Evolutionary conservation across 2,888 invertebrate genomes (phyloP), one percentile per base, ranked within the genome.

Genomic region (Acleris sparsana): DNA sequence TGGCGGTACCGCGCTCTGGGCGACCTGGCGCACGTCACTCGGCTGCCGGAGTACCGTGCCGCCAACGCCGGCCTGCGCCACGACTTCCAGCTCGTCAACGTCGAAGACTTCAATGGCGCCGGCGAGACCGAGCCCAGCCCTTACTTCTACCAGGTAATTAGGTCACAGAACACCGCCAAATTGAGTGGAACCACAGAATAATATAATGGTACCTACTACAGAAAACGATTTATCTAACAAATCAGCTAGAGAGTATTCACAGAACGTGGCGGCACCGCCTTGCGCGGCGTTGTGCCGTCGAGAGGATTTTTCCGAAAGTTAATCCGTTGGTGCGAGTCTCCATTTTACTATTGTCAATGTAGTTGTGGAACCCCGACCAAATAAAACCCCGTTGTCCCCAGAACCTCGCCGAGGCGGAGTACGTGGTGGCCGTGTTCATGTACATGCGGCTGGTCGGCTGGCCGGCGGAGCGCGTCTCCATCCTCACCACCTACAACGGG

Each of bases 51-150:
- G 86, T 99, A 98, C 90, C 94, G 95, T 72, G 93, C 94, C 1
- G 97, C 98, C 17, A 99, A 99, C 92, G 95, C 99, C 0, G 99
- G 99, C 3, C 97, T 99, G 75, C 93, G 94, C 1, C 96, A 95
- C 85, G 99, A 99, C 87, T 99, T 97, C 93, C 99, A 99, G 86
- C 93, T 99, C 0, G 94, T 99, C 71, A 97, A 99, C 86, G 99
- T 99, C 0, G 97, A 97, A 72, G 97, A 99, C 86, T 99, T 98
- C 88, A 98, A 99, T 84, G 98, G 98, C 6, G 95, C 97, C 9
- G 99, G 99, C 0, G 99, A 99, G 91, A 96, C 98, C 0, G 99
- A 99, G 83, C 99, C 99, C 0, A 98, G 97, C 86, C 99, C 99
- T 0, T 99, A 98, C 88, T 99, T 99, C 86, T 99, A 99, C 87